Conservation (phyloP, 2,113 vertebrate genomes). For the Hystrix brachyura region DNA sequence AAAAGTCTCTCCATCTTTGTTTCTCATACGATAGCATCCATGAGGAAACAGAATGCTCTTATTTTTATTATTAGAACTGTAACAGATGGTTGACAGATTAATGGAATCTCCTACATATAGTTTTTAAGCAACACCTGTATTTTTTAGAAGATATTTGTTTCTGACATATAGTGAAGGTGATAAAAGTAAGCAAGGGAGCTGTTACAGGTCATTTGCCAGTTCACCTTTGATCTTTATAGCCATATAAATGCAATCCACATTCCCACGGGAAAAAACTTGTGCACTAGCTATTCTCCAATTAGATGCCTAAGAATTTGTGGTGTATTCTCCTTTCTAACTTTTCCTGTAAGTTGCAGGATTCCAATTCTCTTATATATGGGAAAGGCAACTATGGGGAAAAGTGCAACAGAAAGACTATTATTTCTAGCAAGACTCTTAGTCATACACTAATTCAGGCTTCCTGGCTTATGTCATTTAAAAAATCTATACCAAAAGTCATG, state of each 20-base stretch:
- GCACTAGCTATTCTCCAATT: neutral
- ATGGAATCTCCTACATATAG: neutral
- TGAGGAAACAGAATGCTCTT: neutral
- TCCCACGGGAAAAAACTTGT: slow-evolving; percentile 42
- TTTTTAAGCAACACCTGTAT: neutral
- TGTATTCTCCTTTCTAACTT: neutral
- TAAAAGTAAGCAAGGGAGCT: neutral
- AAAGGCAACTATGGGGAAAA: neutral
- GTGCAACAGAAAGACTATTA: neutral
- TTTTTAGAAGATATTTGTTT: slow-evolving; percentile 57
- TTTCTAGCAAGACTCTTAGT: neutral
- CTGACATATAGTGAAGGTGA: neutral
- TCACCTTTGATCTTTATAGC: slow-evolving; percentile 18
- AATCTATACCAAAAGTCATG: neutral
- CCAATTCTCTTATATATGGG: neutral
- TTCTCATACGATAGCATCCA: neutral
- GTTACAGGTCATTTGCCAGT: neutral
- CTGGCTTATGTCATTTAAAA: neutral
- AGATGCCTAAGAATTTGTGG: slow-evolving; percentile 26
- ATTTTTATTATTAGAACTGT: neutral
- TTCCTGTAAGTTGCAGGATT: neutral
- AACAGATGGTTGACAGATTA: neutral
- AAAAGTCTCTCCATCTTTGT: neutral
- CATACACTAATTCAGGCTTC: neutral
- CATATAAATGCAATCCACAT: slow-evolving; percentile 36